Percentiles rank a stretch among this genome's conserved stretches.
These are phyloP conservation scores for Phallusia fumigata DNA, from an alignment of 23 tunicate genomes.

Conservation along the genomic window DNA sequence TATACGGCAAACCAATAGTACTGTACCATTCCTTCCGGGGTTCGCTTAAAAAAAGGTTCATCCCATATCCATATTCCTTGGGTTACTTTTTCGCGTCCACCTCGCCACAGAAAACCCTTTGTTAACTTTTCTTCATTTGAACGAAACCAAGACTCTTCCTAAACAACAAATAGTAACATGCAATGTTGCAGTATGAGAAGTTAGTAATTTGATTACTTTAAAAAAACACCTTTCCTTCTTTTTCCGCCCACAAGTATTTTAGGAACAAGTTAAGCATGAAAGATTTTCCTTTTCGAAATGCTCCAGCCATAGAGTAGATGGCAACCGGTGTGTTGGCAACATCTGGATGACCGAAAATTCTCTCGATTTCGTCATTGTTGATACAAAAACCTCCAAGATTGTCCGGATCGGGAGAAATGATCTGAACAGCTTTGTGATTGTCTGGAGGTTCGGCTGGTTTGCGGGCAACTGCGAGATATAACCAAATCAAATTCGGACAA, in stretches of 20 bases:
- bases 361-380: neutral
- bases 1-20: no score
- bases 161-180: neutral
- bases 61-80: slow-evolving; percentile 45
- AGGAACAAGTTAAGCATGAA: slow-evolving; percentile 14
- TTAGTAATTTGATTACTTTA: no score
- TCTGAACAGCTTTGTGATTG: neutral
- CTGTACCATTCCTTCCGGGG: slow-evolving; percentile 8
- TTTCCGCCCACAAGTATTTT: slow-evolving; percentile 1
- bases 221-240: neutral
- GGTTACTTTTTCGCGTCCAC: slow-evolving; percentile 22
- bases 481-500: no score
- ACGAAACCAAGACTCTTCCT: neutral
- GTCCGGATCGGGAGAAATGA: neutral
- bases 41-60: slow-evolving; percentile 22
- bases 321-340: slow-evolving; percentile 20
- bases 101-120: slow-evolving; percentile 38
- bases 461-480: no score
- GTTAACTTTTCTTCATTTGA: slow-evolving; percentile 15
- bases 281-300: slow-evolving; percentile 27
- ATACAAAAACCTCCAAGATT: neutral
- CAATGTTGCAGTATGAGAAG: neutral
- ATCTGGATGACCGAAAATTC: neutral
- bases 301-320: slow-evolving; percentile 19
- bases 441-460: no score